Percentiles rank a stretch among this genome's conserved stretches.
These are phyloP conservation scores for Antrozous pallidus DNA, from an alignment of 2,797 vertebrate genomes.

Conservation along the genomic window DNA sequence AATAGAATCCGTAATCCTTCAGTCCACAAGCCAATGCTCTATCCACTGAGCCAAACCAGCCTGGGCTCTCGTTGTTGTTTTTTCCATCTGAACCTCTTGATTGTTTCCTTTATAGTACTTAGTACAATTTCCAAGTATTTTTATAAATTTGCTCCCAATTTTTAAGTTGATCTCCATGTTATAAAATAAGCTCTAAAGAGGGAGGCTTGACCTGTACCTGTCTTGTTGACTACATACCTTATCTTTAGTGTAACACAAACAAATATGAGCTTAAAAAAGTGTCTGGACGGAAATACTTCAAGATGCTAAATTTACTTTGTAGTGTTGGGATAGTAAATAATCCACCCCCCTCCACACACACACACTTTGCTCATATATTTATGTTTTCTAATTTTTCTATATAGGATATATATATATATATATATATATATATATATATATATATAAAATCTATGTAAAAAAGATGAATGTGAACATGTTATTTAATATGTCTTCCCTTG, in stretches of 20 bases:
- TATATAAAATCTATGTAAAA: not conserved
- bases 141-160: not conserved
- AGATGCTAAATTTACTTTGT: not conserved
- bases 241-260: not conserved
- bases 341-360: too few relatives aligned
- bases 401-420: not conserved
- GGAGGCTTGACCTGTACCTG: not conserved
- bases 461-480: not conserved
- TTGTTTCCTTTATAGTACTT: not conserved
- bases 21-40: too few relatives aligned
- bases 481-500: not conserved
- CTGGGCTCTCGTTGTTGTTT: not conserved
- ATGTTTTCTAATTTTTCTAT: not conserved
- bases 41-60: too few relatives aligned
- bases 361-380: not conserved
- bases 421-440: not conserved
- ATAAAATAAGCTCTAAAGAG: not conserved
- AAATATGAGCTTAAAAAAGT: not conserved
- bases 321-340: not conserved
- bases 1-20: too few relatives aligned
- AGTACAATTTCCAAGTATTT: not conserved
- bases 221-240: not conserved
- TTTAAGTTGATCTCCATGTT: not conserved
- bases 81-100: not conserved
- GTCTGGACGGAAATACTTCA: not conserved